phyloP scores from a whole-genome alignment of 2,888 invertebrate genomes.

The Orchestes rusci region DNA sequence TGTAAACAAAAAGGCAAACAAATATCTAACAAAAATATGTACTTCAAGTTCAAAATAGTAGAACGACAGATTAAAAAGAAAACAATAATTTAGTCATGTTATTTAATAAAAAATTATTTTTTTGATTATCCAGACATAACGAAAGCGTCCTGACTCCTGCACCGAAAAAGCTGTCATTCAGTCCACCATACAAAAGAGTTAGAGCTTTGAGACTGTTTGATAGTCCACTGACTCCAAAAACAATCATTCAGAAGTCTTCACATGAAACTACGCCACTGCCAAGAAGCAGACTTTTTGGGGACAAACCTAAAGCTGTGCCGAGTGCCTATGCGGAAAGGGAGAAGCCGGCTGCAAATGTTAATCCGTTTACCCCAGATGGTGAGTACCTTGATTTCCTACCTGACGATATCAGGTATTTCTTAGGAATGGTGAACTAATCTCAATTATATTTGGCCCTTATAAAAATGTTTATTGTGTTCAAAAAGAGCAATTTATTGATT shows the following conservation, averaged over 20 bases:
- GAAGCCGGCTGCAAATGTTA: slow-evolving; percentile 66
- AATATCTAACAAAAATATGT: too few relatives aligned
- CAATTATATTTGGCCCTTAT: too few relatives aligned
- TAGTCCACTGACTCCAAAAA: slow-evolving; percentile 81
- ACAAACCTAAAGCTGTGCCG: slow-evolving; percentile 45
- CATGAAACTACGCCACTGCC: slow-evolving; percentile 47
- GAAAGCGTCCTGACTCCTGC: slow-evolving; percentile 29
- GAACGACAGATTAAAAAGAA: too few relatives aligned
- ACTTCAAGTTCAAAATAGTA: too few relatives aligned
- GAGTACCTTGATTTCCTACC: slow-evolving; percentile 28
- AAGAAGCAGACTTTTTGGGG: slow-evolving; percentile 48
- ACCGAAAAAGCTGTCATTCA: slow-evolving; percentile 41
- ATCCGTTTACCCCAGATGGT: slow-evolving; percentile 81
- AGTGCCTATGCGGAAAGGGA: slow-evolving; percentile 43
- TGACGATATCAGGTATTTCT: too few relatives aligned
- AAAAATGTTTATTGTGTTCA: too few relatives aligned
- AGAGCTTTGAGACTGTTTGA: slow-evolving; percentile 65
- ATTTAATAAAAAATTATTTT: too few relatives aligned
- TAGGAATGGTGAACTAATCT: too few relatives aligned
- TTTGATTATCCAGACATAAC: too few relatives aligned
- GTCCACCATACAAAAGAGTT: slow-evolving; percentile 56
- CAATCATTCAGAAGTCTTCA: slow-evolving; percentile 64
- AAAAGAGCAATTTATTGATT: too few relatives aligned
- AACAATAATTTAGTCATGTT: too few relatives aligned
- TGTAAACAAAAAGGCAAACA: too few relatives aligned